These are phyloP conservation scores for Onychorhynchus coronatus DNA, from an alignment of 2,113 vertebrate genomes.

Conservation along the genomic window DNA sequence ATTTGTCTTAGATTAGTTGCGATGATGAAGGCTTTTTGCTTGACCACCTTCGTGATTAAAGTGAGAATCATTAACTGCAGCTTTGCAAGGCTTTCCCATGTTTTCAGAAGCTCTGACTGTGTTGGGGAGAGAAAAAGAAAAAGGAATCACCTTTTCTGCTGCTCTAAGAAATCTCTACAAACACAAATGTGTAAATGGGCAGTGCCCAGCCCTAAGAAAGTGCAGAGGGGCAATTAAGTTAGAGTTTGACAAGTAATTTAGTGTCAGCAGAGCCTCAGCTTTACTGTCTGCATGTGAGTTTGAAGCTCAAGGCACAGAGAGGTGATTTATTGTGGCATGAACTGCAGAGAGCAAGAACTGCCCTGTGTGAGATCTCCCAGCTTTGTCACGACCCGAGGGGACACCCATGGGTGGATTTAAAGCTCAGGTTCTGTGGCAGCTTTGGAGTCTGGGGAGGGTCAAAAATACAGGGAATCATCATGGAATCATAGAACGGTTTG, in stretches of 20 bases:
- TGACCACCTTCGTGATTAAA: neutral
- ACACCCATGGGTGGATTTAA: too few species aligned
- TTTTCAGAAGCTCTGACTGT: neutral
- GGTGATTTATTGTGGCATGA: rapidly evolving
- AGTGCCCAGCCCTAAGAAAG: neutral
- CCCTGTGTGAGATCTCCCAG: rapidly evolving
- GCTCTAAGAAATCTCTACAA: neutral
- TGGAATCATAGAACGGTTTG: too few species aligned
- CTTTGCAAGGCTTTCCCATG: neutral
- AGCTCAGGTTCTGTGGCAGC: too few species aligned
- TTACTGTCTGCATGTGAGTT: neutral
- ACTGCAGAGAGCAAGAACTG: too few species aligned
- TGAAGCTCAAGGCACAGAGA: too few species aligned
- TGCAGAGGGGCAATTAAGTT: neutral
- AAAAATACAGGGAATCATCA: too few species aligned
- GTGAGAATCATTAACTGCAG: neutral
- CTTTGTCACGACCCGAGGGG: neutral
- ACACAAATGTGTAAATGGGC: neutral
- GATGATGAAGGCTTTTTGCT: neutral
- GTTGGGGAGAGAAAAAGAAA: neutral
- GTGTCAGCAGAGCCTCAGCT: neutral
- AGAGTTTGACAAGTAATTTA: neutral
- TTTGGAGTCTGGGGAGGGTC: too few species aligned
- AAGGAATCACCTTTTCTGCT: neutral
- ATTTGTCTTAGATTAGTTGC: neutral